Percentiles rank a stretch among this genome's conserved stretches.
Evolutionary conservation across 2,888 invertebrate species (phyloP).

Genomic region (Camptogramma bilineatum): DNA sequence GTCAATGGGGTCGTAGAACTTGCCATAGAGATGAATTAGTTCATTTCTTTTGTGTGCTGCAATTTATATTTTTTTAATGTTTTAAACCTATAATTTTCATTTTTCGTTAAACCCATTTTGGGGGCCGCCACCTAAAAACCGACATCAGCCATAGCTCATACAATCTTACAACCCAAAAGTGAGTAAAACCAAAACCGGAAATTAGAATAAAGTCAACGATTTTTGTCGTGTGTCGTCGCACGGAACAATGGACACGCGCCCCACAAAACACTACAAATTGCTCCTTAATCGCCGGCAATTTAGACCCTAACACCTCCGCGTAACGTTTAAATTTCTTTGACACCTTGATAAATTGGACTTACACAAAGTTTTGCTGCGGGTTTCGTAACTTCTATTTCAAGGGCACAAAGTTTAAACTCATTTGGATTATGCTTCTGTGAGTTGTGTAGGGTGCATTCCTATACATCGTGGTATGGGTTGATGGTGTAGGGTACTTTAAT

Average conservation of each 20-base stretch:
- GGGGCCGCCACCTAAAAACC: background rate
- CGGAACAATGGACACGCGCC: constrained; percentile 59
- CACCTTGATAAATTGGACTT: constrained; percentile 48
- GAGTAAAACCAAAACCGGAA: constrained; percentile 28
- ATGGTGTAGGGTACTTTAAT: constrained; percentile 62
- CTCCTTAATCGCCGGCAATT: constrained; percentile 53
- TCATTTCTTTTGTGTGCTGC: too few species aligned
- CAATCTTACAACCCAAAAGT: background rate
- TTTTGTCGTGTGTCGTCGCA: constrained; percentile 45
- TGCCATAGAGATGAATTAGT: too few species aligned
- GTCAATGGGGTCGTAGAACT: too few species aligned
- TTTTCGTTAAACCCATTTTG: too few species aligned
- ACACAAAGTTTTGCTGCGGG: constrained; percentile 32
- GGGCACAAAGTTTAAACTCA: constrained; percentile 7
- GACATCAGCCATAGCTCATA: background rate
- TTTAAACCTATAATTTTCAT: too few species aligned
- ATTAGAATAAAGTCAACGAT: constrained; percentile 35
- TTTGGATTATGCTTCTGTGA: constrained; percentile 5
- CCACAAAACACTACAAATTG: constrained; percentile 57
- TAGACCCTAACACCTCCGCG: constrained; percentile 59
- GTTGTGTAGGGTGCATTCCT: constrained; percentile 53
- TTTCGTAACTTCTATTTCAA: constrained; percentile 3
- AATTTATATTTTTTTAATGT: too few species aligned
- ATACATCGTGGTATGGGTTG: constrained; percentile 38
- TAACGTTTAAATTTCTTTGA: constrained; percentile 66